These are phyloP conservation scores for Gymnogyps californianus DNA, from an alignment of 2,113 vertebrate species.

Conservation along the genomic window DNA sequence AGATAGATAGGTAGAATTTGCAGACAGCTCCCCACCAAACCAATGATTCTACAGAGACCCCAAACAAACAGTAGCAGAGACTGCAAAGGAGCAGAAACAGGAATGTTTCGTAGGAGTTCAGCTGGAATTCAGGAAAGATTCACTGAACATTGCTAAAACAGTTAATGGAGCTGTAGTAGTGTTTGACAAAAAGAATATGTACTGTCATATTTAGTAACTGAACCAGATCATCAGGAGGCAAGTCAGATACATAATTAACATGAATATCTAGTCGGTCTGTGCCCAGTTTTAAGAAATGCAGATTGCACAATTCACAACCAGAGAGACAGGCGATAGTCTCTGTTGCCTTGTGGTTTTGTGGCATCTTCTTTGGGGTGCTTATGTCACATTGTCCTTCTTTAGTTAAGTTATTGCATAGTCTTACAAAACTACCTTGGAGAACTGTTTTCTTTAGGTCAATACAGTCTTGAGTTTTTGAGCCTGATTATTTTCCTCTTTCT, in stretches of 20 bases:
- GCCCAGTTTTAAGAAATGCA: neutral
- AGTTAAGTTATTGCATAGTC: neutral
- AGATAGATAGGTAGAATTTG: neutral
- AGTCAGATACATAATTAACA: neutral
- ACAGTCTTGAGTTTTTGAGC: neutral
- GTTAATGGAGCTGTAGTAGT: neutral
- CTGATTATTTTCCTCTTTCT: neutral
- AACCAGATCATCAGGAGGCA: neutral
- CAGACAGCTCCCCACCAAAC: rapidly evolving
- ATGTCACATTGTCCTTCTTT: neutral
- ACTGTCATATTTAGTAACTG: neutral
- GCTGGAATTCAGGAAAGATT: neutral
- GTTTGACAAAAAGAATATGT: neutral
- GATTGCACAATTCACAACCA: neutral
- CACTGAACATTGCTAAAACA: neutral
- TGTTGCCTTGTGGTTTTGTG: neutral
- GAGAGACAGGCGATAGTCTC: neutral
- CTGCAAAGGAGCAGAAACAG: neutral
- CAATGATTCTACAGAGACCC: neutral
- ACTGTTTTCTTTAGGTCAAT: neutral
- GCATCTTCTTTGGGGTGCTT: neutral
- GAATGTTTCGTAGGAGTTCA: neutral
- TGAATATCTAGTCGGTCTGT: neutral
- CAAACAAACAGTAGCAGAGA: neutral
- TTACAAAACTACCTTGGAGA: neutral